Conservation (phyloP, 2,888 invertebrate genomes). For the Leptura quadrifasciata region DNA sequence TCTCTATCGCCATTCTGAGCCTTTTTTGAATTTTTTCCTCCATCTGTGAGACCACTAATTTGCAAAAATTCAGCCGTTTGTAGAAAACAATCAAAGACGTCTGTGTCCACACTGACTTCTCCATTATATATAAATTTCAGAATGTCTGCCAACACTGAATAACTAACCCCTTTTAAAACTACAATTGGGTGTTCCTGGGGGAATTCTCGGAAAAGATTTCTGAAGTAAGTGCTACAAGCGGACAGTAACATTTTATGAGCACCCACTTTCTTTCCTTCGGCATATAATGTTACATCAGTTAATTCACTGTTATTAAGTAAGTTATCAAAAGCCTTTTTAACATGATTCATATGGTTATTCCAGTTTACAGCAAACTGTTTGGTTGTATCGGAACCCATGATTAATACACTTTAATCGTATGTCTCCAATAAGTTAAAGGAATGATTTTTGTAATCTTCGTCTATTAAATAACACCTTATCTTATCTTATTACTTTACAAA, state of each 20-base stretch:
- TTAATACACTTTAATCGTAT: conserved; percentile 8
- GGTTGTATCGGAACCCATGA: conserved; percentile 50
- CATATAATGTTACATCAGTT: conserved; percentile 90
- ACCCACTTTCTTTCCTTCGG: conserved; percentile 88
- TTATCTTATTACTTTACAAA: neutral
- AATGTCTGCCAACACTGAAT: conserved; percentile 79
- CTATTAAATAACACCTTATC: neutral
- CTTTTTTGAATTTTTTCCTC: conserved; percentile 34
- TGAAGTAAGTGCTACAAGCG: conserved; percentile 89
- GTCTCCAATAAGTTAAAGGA: too few species aligned
- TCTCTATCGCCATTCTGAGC: conserved; percentile 33
- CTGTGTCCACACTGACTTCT: conserved; percentile 81
- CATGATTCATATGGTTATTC: conserved; percentile 89
- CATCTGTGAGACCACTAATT: conserved; percentile 78
- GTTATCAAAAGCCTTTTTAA: conserved; percentile 87
- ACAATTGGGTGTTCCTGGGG: conserved; percentile 83
- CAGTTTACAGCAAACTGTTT: conserved; percentile 88
- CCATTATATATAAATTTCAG: conserved; percentile 83
- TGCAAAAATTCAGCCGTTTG: conserved; percentile 80
- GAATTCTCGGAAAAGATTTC: conserved; percentile 76
- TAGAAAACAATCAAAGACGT: conserved; percentile 79
- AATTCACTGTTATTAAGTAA: conserved; percentile 82
- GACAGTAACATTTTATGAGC: conserved; percentile 91
- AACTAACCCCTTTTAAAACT: conserved; percentile 81
- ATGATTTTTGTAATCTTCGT: too few species aligned